Evolutionary conservation across 2,888 invertebrate genomes (phyloP), one percentile per base, ranked within the genome.

Genomic region (Chironomus riparius): DNA sequence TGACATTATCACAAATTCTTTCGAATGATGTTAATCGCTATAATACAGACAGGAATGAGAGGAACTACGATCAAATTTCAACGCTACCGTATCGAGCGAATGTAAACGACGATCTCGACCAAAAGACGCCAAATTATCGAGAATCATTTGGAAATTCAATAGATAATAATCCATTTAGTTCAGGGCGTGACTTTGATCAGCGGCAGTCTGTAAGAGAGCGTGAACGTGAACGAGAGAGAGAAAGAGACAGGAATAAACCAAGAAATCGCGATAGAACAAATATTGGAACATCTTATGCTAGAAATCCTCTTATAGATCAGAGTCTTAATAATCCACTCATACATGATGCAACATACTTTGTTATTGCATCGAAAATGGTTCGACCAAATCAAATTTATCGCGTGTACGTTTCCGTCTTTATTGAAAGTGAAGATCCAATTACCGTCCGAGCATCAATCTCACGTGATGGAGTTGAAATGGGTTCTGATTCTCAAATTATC

Each of bases 351-450:
- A 94, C 94, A 7, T 97, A 97, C 83, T 95, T 98, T 81, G 90
- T 98, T 78, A 92, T 97, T 38, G 94, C 97, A 0, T 95, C 97
- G 3, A 89, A 90, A 79, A 92, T 94, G 88, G 92, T 98, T 12
- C 88, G 97, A 4, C 97, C 98, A 0, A 94, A 94, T 0, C 93
- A 96, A 80, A 90, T 97, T 76, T 95, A 95, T 83, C 90, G 94
- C 80, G 90, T 97, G 5, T 91, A 92, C 0, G 95, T 94, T 0
- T 92, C 92, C 76, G 91, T 97, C 48, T 56, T 56, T 24, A 85
- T 97, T 47, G 88, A 90, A 81, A 90, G 93, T 6, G 89, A 90
- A 73, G 86, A 91, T 77, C 92, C 93, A 47, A 89, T 97, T 82
- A 92, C 91, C 1, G 91, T 97, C 1, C 87, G 94, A 77, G 92